Base-by-base conservation (phyloP, 1,140 invertebrate genomes). In the Bradysia coprophila region DNA sequence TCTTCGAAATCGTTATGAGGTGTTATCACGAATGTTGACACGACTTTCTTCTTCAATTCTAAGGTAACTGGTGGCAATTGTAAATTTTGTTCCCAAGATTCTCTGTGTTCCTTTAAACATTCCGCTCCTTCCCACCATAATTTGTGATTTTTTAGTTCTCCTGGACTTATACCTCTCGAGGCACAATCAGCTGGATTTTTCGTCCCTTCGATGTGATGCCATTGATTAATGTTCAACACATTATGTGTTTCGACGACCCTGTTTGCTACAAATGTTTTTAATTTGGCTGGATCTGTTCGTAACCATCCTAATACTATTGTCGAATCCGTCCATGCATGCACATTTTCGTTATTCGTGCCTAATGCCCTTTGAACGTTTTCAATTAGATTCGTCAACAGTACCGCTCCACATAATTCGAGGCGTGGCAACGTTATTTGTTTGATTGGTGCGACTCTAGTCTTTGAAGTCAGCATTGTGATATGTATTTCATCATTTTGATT, bases 381-480 rank as follows among this genome's bases (percentile, higher is more conserved):
- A n/a, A 44, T 16, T 31, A 48, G 36, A 41, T 46, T 34, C 10
- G 51, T 40, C 4, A 49, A 40, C n/a, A 54, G 40, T 11, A 40
- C 9, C 2, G 53, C 53, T 23, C 38, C 47, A 32, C 49, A 50
- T 1, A 58, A 36, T 33, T 57, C 56, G 3, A 57, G 38, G 13
- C 52, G 44, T 1, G 55, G 51, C 1, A 56, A 50, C 4, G 49
- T 52, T 1, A 51, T 11, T 1, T 43, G 43, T 36, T 42, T 42
- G 11, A 63, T 24, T n/a, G 62, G 60, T 15, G 60, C 54, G 6
- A 64, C 56, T 37, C 46, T 49, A 3, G 51, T 49, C 48, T 63
- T 64, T 2, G 57, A 51, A 40, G 49, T 50, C 31, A 64, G 32
- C 6, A 62, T 42, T 11, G 9, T 33, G 0, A 48, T n/a, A n/a